Base-by-base conservation (phyloP, 1,140 invertebrate genomes). In the Drosophila melanogaster region DNA sequence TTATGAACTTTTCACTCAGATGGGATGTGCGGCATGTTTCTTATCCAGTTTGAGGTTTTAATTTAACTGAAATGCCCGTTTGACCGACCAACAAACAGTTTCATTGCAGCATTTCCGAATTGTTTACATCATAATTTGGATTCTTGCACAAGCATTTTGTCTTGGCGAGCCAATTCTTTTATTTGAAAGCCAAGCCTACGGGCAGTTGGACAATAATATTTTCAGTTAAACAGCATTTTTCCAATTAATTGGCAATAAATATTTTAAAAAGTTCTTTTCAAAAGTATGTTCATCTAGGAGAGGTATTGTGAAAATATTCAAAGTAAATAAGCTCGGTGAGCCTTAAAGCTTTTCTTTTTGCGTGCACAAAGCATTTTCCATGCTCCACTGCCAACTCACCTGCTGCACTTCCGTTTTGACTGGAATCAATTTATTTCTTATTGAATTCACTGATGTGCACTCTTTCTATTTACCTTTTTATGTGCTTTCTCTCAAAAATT, bases 1-100 rank as follows among this genome's bases (percentile, higher is more conserved):
- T 77, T 76, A 76, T 76, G 72, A 76, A 76, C 72, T 76, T 76
- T 76, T 76, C 53, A 75, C 72, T 75, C 72, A 74, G 58, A 44
- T 24, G 50, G 51, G 14, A 50, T 44, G 58, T 30, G 43, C 71
- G 74, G 53, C 58, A 54, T 74, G 70, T 64, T 64, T 62, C 51
- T 41, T 50, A 30, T 38, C 30, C 44, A 43, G 56, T 33, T 38
- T 65, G 59, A 53, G 72, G 53, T 75, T 75, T 75, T 75, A 75
- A 74, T 74, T 74, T 74, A 74, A 74, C 70, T 50, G 50, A 74
- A 74, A 64, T 74, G 44, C 46, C 35, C 71, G 53, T 66, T 75
- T 66, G 71, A 54, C 50, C 57, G 38, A 17, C 60, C 38, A 40
- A 37, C 37, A 74, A 75, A 64, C 33, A 47, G 33, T 49, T 75